Percentiles rank a stretch among this genome's conserved stretches.
These are phyloP conservation scores for Eriosoma lanigerum DNA, from an alignment of 1,140 invertebrate species.

Conservation along the genomic window DNA sequence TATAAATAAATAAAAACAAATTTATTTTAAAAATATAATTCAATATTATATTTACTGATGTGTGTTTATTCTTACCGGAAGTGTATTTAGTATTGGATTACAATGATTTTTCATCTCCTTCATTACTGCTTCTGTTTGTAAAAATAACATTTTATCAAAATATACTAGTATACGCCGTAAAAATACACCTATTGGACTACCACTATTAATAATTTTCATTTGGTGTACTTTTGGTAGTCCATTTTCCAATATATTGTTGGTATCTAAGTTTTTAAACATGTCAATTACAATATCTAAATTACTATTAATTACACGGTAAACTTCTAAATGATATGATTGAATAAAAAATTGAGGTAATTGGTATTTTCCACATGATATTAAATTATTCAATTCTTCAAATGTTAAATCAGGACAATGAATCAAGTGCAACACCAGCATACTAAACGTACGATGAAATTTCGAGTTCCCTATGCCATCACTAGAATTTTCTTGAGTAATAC, in stretches of 20 bases:
- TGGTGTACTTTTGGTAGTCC: conserved; percentile 53
- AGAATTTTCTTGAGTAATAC: background rate
- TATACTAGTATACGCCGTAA: conserved; percentile 76
- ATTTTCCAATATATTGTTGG: conserved; percentile 54
- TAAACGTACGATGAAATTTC: conserved; percentile 34
- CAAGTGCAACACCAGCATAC: conserved; percentile 50
- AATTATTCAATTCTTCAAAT: conserved; percentile 62
- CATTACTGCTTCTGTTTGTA: conserved; percentile 72
- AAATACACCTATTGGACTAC: conserved; percentile 66
- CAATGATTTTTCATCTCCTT: conserved; percentile 66
- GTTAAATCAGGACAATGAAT: conserved; percentile 67
- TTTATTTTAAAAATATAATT: background rate
- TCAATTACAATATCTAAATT: conserved; percentile 68
- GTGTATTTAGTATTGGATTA: conserved; percentile 53
- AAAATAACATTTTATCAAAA: conserved; percentile 80
- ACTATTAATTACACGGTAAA: conserved; percentile 61
- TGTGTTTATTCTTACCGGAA: background rate
- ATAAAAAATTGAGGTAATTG: conserved; percentile 61
- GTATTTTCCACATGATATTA: conserved; percentile 64
- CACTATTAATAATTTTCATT: conserved; percentile 57
- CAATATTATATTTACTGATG: background rate
- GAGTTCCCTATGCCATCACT: background rate
- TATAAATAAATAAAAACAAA: conserved; percentile 9
- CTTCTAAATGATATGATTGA: conserved; percentile 62
- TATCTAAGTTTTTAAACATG: conserved; percentile 63